Evolutionary conservation across 53 echinoderm and acorn worm species (phyloP), one percentile per base, ranked within the genome.

Genomic region (Henricia sp.): DNA sequence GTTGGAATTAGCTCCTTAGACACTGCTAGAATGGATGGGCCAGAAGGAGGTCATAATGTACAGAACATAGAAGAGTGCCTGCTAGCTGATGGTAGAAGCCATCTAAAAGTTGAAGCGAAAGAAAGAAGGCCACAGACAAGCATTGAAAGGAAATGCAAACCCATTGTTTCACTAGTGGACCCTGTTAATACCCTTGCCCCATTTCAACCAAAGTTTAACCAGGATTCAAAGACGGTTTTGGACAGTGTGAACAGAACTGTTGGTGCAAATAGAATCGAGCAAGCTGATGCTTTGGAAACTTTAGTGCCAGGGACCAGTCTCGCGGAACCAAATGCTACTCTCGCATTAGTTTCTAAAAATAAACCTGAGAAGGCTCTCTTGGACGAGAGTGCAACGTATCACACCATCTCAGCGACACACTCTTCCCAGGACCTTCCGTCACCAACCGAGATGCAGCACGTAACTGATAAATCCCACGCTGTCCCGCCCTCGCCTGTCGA

Each of bases 381-480:
- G 56, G 21, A 9, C 3, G 25, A 56, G 56, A 56, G 4, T 24
- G 25, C 56, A 19, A 56, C 24, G 56, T 19, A 16, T 24, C n/a
- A 9, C 25, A 56, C 25, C 20, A 19, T n/a, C n/a, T n/a, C n/a
- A n/a, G n/a, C n/a, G n/a, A n/a, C n/a, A n/a, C n/a, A n/a, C n/a
- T n/a, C n/a, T n/a, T n/a, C n/a, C n/a, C n/a, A n/a, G 14, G 62
- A 14, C 3, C 32, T 34, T 23, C 9, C 62, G 10, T 56, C 62
- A 2, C 86, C 67, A 11, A 86, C 74, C 2, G 88, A 88, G 62
- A 83, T 88, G 82, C 46, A 59, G 62, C 72, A 72, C 62, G 83
- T 88, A 19, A 62, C 35, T 16, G 74, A 36, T 34, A 39, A 25
- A 2, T 36, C 27, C 2, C 36, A 34, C 56, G 12, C 42, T 28